phyloP scores from a whole-genome alignment of 2,797 vertebrate genomes.

The Danionella dracula region DNA sequence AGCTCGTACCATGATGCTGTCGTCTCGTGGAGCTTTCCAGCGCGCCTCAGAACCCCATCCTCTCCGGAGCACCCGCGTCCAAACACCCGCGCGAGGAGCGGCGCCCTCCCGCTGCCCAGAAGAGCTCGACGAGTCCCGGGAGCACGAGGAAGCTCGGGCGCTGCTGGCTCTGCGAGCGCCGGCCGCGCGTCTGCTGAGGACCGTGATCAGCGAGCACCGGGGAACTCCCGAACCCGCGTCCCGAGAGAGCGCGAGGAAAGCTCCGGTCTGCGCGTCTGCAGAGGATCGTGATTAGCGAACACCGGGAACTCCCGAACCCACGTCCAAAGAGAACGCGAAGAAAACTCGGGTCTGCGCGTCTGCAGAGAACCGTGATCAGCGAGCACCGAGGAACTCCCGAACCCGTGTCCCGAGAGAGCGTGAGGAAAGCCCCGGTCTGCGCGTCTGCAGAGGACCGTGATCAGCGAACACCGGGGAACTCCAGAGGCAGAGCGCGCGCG shows the following conservation, averaged over 20 bases:
- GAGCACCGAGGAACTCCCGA: not conserved
- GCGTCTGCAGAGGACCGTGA: slow-evolving; percentile 1
- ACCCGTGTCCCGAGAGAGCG: too few species aligned
- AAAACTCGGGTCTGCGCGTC: too few species aligned
- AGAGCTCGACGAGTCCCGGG: too few species aligned
- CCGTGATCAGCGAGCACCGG: not conserved
- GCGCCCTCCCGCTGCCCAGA: too few species aligned
- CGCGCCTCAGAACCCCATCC: slow-evolving; percentile 78
- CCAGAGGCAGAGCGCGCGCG: too few species aligned
- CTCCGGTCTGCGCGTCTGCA: not conserved
- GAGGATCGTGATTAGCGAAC: too few species aligned
- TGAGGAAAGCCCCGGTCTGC: not conserved
- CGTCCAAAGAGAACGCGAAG: too few species aligned
- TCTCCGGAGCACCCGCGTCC: slow-evolving; percentile 73
- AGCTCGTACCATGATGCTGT: slow-evolving; percentile 84
- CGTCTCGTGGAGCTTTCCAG: slow-evolving; percentile 75
- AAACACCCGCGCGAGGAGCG: slow-evolving; percentile 47
- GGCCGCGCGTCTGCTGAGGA: not conserved
- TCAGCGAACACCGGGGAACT: too few species aligned
- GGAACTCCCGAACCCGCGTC: not conserved
- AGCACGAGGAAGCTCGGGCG: too few species aligned
- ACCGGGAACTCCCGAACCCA: too few species aligned
- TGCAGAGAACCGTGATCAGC: not conserved
- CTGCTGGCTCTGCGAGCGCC: too few species aligned
- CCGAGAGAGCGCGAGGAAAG: not conserved